These are phyloP conservation scores for Chunga burmeisteri DNA, from an alignment of 2,113 vertebrate genomes.

Conservation along the genomic window DNA sequence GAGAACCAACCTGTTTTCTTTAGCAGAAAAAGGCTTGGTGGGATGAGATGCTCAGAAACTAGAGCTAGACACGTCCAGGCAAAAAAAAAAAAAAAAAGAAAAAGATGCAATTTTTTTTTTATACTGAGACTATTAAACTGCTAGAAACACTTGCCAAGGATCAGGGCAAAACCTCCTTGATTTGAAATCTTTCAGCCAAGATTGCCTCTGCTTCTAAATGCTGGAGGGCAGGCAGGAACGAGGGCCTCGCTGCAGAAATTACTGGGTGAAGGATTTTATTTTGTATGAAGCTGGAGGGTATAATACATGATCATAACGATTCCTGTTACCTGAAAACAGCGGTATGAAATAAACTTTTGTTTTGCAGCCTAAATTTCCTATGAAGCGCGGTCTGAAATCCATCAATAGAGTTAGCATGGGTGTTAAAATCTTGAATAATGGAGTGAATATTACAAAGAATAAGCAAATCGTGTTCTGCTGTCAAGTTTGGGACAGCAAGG, in stretches of 20 bases:
- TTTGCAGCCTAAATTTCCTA: neutral
- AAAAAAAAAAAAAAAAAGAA: no score
- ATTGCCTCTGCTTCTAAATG: neutral
- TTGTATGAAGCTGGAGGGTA: neutral
- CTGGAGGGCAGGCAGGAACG: neutral
- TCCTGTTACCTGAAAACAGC: neutral
- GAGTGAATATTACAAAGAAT: neutral
- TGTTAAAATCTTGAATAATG: neutral
- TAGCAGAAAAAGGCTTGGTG: neutral
- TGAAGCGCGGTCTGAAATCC: neutral
- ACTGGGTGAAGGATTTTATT: neutral
- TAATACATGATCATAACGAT: neutral
- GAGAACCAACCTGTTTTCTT: neutral
- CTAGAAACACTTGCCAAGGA: neutral
- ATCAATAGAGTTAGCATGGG: neutral
- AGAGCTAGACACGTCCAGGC: neutral
- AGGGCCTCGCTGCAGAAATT: neutral
- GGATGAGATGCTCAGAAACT: neutral
- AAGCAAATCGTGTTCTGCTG: neutral
- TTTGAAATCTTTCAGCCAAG: neutral
- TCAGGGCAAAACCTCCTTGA: neutral
- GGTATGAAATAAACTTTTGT: neutral
- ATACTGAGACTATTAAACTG: neutral
- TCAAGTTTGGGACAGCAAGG: neutral
- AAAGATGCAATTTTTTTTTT: neutral